These are phyloP conservation scores for Pangasius djambal DNA, from an alignment of 2,797 vertebrate species.

Conservation along the genomic window DNA sequence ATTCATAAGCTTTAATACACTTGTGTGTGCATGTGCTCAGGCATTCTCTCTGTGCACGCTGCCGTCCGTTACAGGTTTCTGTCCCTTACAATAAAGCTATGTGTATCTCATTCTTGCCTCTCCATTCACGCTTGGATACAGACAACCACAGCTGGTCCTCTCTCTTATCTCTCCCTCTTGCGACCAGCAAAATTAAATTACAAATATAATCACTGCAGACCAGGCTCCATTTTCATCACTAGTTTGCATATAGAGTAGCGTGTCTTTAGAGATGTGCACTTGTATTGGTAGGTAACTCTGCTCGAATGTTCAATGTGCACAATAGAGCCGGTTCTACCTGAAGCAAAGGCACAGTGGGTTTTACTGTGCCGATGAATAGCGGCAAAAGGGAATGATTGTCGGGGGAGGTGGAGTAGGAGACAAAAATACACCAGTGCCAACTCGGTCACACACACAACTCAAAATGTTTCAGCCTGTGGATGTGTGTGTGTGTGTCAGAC, in stretches of 20 bases:
- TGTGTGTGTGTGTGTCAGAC: neutral
- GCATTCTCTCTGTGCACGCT: constrained; percentile 57
- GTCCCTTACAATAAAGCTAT: constrained; percentile 69
- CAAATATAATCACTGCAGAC: constrained; percentile 78
- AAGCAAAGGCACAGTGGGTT: constrained; percentile 62
- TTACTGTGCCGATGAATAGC: constrained; percentile 59
- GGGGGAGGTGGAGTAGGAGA: constrained; percentile 12
- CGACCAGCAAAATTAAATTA: constrained; percentile 83
- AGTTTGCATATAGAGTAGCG: constrained; percentile 80
- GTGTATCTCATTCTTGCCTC: constrained; percentile 60
- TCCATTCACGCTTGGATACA: constrained; percentile 65
- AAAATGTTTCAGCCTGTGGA: neutral
- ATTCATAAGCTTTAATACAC: constrained; percentile 8
- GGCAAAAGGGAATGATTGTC: constrained; percentile 26
- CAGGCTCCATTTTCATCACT: constrained; percentile 59
- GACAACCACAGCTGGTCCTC: constrained; percentile 66
- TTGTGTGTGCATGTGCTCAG: constrained; percentile 17
- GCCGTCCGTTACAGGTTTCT: constrained; percentile 61
- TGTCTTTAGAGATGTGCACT: constrained; percentile 66
- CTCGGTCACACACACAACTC: neutral
- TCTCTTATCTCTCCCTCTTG: constrained; percentile 72
- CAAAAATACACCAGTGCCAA: constrained; percentile 41
- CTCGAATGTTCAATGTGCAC: constrained; percentile 74
- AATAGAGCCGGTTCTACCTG: constrained; percentile 68
- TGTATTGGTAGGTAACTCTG: constrained; percentile 62